A percentile compares a stretch with the other conserved stretches of the same genome.
phyloP scores from a whole-genome alignment of 1,140 invertebrate species.

The Epicauta chinensis region DNA sequence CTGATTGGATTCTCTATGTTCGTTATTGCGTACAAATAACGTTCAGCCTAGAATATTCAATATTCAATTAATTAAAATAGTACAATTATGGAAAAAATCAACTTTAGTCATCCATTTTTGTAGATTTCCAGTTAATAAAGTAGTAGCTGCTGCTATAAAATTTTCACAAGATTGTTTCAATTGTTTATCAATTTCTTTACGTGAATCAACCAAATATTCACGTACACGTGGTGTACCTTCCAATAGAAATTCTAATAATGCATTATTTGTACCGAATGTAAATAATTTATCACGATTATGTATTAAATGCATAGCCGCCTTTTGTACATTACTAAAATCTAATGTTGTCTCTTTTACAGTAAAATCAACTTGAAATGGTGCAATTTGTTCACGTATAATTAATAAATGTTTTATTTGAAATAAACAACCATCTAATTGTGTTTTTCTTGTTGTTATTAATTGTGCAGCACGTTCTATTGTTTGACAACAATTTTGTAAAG shows the following conservation, averaged over 20 bases:
- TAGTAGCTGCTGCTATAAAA: slow-evolving; percentile 78
- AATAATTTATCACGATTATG: slow-evolving; percentile 85
- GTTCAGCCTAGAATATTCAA: not conserved
- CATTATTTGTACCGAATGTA: slow-evolving; percentile 81
- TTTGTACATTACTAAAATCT: slow-evolving; percentile 86
- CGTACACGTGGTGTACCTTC: slow-evolving; percentile 88
- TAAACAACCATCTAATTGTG: slow-evolving; percentile 81
- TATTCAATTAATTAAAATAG: not conserved
- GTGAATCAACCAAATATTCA: slow-evolving; percentile 87
- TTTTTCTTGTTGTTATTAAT: slow-evolving; percentile 61
- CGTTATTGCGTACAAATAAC: slow-evolving; percentile 28
- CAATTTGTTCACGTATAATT: slow-evolving; percentile 95
- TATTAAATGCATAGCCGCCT: slow-evolving; percentile 77
- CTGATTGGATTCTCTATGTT: slow-evolving; percentile 28
- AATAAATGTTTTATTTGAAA: slow-evolving; percentile 98
- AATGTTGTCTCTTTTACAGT: slow-evolving; percentile 85
- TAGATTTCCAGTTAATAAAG: slow-evolving; percentile 58
- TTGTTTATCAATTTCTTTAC: slow-evolving; percentile 90
- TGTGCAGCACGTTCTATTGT: slow-evolving; percentile 75
- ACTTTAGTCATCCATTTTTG: slow-evolving; percentile 21
- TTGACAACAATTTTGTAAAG: slow-evolving; percentile 83
- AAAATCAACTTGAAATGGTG: slow-evolving; percentile 96
- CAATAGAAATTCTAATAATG: slow-evolving; percentile 84
- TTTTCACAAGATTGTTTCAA: slow-evolving; percentile 87
- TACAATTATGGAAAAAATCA: not conserved